A percentile compares a stretch with the other conserved stretches of the same genome.
Evolutionary conservation across 1,140 invertebrate species (phyloP).

Genomic region (Phthorimaea operculella): DNA sequence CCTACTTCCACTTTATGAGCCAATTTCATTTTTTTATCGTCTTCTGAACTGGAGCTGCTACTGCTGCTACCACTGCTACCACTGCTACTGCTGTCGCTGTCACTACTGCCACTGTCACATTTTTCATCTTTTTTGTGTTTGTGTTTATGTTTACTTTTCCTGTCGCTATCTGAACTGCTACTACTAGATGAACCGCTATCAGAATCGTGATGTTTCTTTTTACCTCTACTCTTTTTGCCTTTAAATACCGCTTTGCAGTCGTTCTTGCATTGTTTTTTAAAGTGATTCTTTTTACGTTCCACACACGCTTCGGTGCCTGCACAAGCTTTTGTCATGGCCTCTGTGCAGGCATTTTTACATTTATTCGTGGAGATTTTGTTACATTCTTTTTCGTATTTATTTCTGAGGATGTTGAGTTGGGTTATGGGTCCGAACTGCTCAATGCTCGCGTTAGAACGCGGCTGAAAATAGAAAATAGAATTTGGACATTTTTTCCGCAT

Average conservation of each 20-base stretch:
- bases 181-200: background rate
- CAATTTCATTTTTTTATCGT: no score
- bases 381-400: slow-evolving; percentile 29
- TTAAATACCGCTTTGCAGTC: background rate
- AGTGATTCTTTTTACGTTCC: background rate
- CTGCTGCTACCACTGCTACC: no score
- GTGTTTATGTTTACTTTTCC: no score
- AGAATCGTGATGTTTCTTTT: background rate
- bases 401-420: slow-evolving; percentile 18
- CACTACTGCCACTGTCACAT: no score
- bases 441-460: background rate
- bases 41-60: no score
- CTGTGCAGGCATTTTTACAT: slow-evolving; percentile 26
- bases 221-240: no score
- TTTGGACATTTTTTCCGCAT: no score
- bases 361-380: slow-evolving; percentile 18
- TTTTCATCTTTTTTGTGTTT: no score
- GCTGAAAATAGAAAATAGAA: no score
- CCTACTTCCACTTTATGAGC: no score
- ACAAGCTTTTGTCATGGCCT: slow-evolving; percentile 20
- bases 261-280: background rate
- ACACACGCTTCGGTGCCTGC: slow-evolving; percentile 16
- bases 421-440: background rate
- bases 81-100: no score
- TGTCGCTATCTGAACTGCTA: background rate